A percentile compares a stretch with the other conserved stretches of the same genome.
Conservation (phyloP, 2,113 vertebrate species). For the Callopanchax toddi region DNA sequence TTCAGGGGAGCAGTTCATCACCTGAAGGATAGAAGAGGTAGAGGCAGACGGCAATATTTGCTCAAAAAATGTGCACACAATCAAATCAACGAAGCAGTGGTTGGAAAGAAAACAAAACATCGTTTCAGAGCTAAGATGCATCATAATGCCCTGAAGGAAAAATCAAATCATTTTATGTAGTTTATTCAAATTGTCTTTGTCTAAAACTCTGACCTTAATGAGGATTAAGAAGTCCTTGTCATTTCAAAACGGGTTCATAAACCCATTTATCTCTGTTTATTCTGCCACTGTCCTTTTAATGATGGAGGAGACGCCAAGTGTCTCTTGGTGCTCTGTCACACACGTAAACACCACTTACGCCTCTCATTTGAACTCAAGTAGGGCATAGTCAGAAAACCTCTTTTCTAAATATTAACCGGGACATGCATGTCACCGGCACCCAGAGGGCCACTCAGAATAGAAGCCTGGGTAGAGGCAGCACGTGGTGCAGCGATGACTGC, state of each 20-base stretch:
- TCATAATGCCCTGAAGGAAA: too few relatives aligned
- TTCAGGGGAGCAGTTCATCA: too few relatives aligned
- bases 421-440: constrained; percentile 71
- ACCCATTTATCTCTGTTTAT: background rate
- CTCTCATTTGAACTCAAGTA: constrained; percentile 72
- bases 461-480: constrained; percentile 61
- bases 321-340: constrained; percentile 22
- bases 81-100: too few relatives aligned
- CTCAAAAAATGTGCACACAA: too few relatives aligned
- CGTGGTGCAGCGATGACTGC: constrained; percentile 50
- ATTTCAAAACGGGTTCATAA: background rate
- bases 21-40: too few relatives aligned
- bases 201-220: background rate
- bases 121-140: too few relatives aligned
- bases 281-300: constrained; percentile 13
- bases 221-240: background rate
- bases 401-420: constrained; percentile 79
- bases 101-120: too few relatives aligned
- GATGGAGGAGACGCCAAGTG: constrained; percentile 16
- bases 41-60: too few relatives aligned
- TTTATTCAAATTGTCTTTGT: background rate
- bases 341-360: constrained; percentile 30
- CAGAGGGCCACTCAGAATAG: constrained; percentile 81
- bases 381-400: constrained; percentile 78
- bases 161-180: too few relatives aligned